Base-by-base conservation (phyloP, 1,140 invertebrate genomes). In the Magallana angulata region DNA sequence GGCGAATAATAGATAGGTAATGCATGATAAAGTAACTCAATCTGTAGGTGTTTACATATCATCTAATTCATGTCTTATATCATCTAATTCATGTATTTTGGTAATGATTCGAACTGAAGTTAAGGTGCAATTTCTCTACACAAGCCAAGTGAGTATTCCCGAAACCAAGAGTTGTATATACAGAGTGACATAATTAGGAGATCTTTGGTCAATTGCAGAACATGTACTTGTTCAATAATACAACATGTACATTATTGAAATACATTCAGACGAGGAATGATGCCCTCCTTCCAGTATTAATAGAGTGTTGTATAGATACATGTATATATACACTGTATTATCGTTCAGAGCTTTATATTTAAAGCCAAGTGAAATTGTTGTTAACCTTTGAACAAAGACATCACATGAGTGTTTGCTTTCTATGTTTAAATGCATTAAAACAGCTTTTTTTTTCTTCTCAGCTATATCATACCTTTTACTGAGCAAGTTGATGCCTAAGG, bases 1-100 rank as follows among this genome's bases (percentile, higher is more conserved):
- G 94, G 24, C 18, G 71, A 58, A 30, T 71, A 36, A 30, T 1
- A 76, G 24, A 30, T 48, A 36, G 7, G 48, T 64, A 14, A 36
- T 24, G 48, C 36, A 68, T 64, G 12, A 7, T 64, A 18, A 58
- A 68, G 7, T 18, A 6, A 58, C 30, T 58, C 59, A 12, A 81
- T 24, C 8, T 81, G 4, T 7, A 18, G 16, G 24, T 36, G 4
- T 36, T 76, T 62, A 30, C 24, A 12, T 30, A 2, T 76, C 24
- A 76, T 76, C 36, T 18, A 76, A 12, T 76, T 76, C 6, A 30
- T 30, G 60, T 64, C 16, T 18, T 36, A 30, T 30, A 76, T 76
- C 68, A 76, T 24, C 24, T 48, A 48, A 48, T 48, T 48, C 36
- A 48, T 48, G 36, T 48, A 0, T 48, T 48, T 48, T 48, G 36